Percentiles rank a stretch among this genome's conserved stretches.
Evolutionary conservation across 2,113 vertebrate genomes (phyloP).

Genomic region (Glaucidium brasilianum): DNA sequence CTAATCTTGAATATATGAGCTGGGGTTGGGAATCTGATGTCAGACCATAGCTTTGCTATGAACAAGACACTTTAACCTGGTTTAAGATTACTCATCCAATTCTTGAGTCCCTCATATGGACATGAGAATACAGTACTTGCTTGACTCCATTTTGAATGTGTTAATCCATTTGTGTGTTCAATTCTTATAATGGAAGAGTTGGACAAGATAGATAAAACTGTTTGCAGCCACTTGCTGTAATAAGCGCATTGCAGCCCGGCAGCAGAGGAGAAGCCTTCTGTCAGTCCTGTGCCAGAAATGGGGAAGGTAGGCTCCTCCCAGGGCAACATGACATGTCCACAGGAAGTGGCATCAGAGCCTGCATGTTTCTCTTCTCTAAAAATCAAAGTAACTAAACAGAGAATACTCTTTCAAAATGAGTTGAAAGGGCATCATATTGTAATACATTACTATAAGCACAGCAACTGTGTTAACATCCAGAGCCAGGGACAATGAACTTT

Average conservation of each 20-base stretch:
- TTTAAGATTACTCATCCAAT: not conserved
- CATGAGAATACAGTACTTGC: not conserved
- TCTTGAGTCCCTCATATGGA: not conserved
- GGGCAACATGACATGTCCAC: rapidly evolving
- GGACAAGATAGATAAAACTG: not conserved
- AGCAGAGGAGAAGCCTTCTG: not conserved
- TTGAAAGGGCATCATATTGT: not conserved
- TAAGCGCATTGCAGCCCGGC: not conserved
- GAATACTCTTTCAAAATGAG: not conserved
- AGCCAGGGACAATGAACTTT: not conserved
- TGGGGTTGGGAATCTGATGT: not conserved
- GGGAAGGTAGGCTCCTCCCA: not conserved
- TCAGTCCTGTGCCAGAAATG: not conserved
- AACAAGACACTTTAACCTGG: not conserved
- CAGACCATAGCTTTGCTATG: not conserved
- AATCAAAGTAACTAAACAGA: not conserved
- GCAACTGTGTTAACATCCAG: not conserved
- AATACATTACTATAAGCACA: not conserved
- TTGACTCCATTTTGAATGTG: not conserved
- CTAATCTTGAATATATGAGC: not conserved
- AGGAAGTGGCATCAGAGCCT: not conserved
- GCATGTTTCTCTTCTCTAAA: not conserved
- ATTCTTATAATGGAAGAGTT: rapidly evolving
- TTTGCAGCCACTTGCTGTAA: not conserved
- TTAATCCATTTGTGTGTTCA: not conserved